Conservation (phyloP, 1,140 invertebrate species). For the Galleria mellonella region DNA sequence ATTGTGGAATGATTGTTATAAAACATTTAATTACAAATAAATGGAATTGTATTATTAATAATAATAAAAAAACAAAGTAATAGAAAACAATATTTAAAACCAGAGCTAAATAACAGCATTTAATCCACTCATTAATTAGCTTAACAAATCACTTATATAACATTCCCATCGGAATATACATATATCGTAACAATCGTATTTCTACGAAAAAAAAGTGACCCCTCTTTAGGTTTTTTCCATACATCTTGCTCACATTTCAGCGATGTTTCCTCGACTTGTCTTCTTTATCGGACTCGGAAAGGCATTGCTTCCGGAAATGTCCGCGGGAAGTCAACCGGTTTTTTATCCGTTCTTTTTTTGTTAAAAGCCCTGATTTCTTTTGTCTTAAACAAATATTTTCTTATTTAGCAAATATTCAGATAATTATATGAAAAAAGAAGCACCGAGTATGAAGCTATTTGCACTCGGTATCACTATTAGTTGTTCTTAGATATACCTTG, state of each 20-base stretch:
- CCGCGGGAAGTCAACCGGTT: constrained; percentile 18
- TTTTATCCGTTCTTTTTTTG: constrained; percentile 25
- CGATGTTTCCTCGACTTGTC: constrained; percentile 47
- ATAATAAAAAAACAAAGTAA: too few relatives aligned
- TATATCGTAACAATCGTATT: too few relatives aligned
- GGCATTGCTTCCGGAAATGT: constrained; percentile 53
- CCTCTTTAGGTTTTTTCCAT: constrained; percentile 35
- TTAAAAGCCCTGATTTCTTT: constrained; percentile 1
- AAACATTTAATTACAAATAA: too few relatives aligned
- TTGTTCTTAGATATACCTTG: too few relatives aligned
- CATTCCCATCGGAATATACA: constrained; percentile 23
- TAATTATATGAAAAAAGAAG: too few relatives aligned
- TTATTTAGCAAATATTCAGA: too few relatives aligned
- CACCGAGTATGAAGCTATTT: too few relatives aligned
- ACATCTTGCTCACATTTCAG: constrained; percentile 37
- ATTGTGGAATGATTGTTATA: too few relatives aligned
- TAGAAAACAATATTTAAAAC: too few relatives aligned
- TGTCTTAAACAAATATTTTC: too few relatives aligned
- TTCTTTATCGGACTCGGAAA: constrained; percentile 49
- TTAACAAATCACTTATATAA: constrained; percentile 32
- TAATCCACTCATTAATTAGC: constrained; percentile 18
- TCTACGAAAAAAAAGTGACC: constrained; percentile 20
- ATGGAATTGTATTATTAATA: too few relatives aligned
- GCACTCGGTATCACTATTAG: too few relatives aligned
- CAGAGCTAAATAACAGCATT: constrained; percentile 2